Evolutionary conservation across 2,797 vertebrate species (phyloP), one percentile per base, ranked within the genome.

Genomic region (Poecile montanus): DNA sequence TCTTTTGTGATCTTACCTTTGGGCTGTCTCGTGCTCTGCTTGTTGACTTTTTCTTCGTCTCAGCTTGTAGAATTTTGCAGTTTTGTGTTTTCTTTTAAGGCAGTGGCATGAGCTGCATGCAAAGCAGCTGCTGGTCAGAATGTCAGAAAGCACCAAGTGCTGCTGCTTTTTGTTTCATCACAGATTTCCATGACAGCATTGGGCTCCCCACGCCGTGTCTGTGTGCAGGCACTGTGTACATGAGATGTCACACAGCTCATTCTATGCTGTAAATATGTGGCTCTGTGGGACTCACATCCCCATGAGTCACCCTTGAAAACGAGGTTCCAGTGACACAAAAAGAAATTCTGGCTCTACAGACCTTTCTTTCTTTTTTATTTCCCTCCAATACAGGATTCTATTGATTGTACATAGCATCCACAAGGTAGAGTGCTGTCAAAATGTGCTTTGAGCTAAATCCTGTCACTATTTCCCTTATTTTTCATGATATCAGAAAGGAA

Each of bases 1-100:
- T 61, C 8, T 53, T 23, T 58, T 38, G 7, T n/a, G 5, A 20
- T 57, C 93, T 95, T 92, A 96, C 91, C 95, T 92, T 79, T 67
- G 67, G 51, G 67, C 29, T 78, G 15, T 25, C 50, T 85, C 3
- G 26, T 32, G 60, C 27, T 70, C 25, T 36, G 53, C 7, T 75
- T 26, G 51, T 44, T 66, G 60, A 30, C 21, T 89, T 87, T 82
- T 57, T 48, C 40, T 68, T 32, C 45, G 67, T 51, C 53, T 62
- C n/a, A 61, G 22, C n/a, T 47, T 58, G 66, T 26, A 51, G 51
- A 87, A 45, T 61, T 57, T 61, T 77, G 2, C 2, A 54, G 22
- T 27, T 57, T 36, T 8, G 22, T 60, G 61, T 45, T 68, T 74
- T 65, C 30, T 71, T 65, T 34, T 3, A 13, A 84, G 77, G 56